Base-by-base conservation (phyloP, 1,140 invertebrate genomes). In the Diorhabda sublineata region DNA sequence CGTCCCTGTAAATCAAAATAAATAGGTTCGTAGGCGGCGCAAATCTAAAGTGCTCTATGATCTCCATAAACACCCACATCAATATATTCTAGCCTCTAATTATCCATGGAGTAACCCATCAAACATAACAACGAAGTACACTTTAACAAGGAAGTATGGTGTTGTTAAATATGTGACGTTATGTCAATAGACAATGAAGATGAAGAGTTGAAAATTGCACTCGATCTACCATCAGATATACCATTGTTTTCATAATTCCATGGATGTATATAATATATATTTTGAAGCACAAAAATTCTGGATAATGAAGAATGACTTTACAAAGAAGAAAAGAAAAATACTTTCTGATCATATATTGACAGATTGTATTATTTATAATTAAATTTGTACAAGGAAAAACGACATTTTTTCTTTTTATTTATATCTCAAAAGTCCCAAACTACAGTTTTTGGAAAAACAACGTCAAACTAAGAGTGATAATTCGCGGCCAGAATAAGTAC, bases 91-190 rank as follows among this genome's bases (percentile, higher is more conserved):
- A n/a, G 47, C 47, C 47, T 52, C 47, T 52, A 52, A 52, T 52
- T 52, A 52, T 52, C 47, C 47, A 52, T 52, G n/a, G 4, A 52
- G 47, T 52, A 52, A 52, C 47, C n/a, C 47, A 52, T 52, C 6
- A 6, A 52, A 52, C 47, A 52, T 52, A 52, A 52, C n/a, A n/a
- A 52, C 47, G 47, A 52, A 52, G 6, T 52, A n/a, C n/a, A n/a
- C 47, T 52, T 52, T 52, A 52, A n/a, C 47, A 52, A 52, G 47
- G 47, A 52, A 52, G 47, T 52, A 52, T n/a, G 47, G 47, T 52
- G 47, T 52, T n/a, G 47, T 52, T 52, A 8, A 52, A 8, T 8
- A 52, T 52, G 47, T 52, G 47, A 52, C 47, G 47, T 52, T 52
- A n/a, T 52, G 47, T 52, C 47, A 52, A 52, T 52, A 52, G n/a